A percentile compares a stretch with the other conserved stretches of the same genome.
Evolutionary conservation across 2,797 vertebrate genomes (phyloP).

Genomic region (Premnoplex brunnescens): DNA sequence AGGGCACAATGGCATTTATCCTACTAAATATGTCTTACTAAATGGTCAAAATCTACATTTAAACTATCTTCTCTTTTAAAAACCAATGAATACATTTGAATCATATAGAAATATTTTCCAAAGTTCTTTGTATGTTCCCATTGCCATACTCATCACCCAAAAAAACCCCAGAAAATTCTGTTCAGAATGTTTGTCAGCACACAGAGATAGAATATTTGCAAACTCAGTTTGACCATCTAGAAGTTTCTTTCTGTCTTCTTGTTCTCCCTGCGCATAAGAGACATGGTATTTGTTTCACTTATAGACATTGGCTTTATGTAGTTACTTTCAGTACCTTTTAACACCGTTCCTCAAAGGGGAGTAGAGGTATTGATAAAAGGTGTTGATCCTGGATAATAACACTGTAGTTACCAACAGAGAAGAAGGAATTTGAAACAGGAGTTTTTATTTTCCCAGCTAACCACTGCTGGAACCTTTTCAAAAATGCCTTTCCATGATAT

Average conservation of each 20-base stretch:
- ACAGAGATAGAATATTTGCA: not conserved
- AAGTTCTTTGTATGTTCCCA: not conserved
- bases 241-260: not conserved
- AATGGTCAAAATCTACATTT: not conserved
- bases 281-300: not conserved
- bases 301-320: not conserved
- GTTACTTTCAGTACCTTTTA: not conserved
- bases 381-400: not conserved
- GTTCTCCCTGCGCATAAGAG: not conserved
- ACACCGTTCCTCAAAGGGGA: not conserved
- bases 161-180: not conserved
- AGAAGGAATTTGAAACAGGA: not conserved
- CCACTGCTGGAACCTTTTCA: not conserved
- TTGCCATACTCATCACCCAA: not conserved
- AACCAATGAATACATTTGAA: not conserved
- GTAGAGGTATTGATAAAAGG: not conserved
- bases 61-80: not conserved
- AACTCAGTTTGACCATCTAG: not conserved
- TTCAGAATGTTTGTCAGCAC: not conserved
- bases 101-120: not conserved
- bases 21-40: not conserved
- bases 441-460: not conserved
- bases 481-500: not conserved
- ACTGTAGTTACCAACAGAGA: not conserved
- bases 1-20: not conserved